Evolutionary conservation across 2,888 invertebrate genomes (phyloP).

Genomic region (Sussaba pulchella): DNA sequence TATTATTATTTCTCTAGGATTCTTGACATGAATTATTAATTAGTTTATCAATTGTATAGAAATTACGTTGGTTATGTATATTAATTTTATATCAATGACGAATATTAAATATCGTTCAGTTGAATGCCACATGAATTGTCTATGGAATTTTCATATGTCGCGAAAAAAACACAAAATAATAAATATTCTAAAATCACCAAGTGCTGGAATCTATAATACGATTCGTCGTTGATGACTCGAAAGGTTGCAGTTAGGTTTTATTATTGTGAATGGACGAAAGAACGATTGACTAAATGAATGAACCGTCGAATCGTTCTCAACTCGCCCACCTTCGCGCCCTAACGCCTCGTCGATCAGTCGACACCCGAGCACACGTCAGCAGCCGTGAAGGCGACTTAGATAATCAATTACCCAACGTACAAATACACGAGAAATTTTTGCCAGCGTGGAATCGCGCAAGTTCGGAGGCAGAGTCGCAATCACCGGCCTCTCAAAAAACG

Average conservation of each 20-base stretch:
- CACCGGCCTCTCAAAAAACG: neutral
- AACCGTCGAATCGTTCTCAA: constrained; percentile 59
- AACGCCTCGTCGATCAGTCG: constrained; percentile 63
- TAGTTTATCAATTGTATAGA: no score
- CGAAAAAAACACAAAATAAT: neutral
- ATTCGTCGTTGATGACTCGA: constrained; percentile 36
- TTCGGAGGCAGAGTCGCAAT: neutral
- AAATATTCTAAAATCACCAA: neutral
- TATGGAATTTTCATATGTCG: neutral
- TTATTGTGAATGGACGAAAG: constrained; percentile 50
- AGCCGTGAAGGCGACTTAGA: constrained; percentile 31
- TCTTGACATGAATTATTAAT: no score
- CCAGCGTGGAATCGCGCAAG: neutral
- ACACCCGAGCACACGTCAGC: constrained; percentile 57
- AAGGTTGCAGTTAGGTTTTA: constrained; percentile 21
- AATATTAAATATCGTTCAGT: no score
- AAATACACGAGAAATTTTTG: constrained; percentile 2
- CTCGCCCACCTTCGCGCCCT: constrained; percentile 40
- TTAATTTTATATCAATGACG: no score
- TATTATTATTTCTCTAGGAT: no score
- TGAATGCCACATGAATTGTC: no score
- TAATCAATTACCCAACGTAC: constrained; percentile 50
- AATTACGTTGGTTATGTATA: no score
- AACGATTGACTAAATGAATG: no score
- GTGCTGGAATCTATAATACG: neutral